Percentiles rank a stretch among this genome's conserved stretches.
These are phyloP conservation scores for Neogale vison DNA, from an alignment of 2,113 vertebrate species.

Conservation along the genomic window DNA sequence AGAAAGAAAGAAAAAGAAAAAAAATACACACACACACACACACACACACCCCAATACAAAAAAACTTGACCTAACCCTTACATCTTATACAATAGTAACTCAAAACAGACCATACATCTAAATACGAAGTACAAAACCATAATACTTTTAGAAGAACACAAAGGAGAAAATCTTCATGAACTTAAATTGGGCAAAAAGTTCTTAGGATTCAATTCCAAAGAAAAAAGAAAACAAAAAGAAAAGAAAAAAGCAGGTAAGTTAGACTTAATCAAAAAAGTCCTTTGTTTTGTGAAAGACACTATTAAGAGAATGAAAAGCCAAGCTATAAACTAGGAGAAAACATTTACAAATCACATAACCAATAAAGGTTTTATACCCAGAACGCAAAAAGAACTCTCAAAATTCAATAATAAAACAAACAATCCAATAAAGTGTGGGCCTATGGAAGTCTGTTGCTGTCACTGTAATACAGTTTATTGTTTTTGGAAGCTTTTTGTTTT, in stretches of 20 bases:
- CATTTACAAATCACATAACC: background rate
- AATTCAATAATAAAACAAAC: background rate
- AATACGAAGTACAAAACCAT: background rate
- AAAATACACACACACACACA: too few relatives aligned
- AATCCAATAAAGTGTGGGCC: background rate
- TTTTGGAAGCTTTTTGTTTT: too few relatives aligned
- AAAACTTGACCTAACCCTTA: background rate
- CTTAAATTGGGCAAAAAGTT: background rate
- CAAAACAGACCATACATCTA: background rate
- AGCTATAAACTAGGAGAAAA: background rate
- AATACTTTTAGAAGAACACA: conserved; percentile 21
- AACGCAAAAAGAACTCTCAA: background rate
- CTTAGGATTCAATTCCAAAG: background rate
- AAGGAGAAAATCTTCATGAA: background rate
- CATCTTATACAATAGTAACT: background rate
- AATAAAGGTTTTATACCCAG: background rate
- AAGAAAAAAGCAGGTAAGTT: background rate
- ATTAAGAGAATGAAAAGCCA: background rate
- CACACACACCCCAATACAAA: background rate
- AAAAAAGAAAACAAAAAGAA: background rate
- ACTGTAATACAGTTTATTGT: too few relatives aligned
- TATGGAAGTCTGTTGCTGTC: background rate
- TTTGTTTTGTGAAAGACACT: background rate
- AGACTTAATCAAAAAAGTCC: background rate
- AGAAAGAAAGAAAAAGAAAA: rapidly evolving